Base-by-base conservation (phyloP, 2,113 vertebrate genomes). In the Oreochromis niloticus region DNA sequence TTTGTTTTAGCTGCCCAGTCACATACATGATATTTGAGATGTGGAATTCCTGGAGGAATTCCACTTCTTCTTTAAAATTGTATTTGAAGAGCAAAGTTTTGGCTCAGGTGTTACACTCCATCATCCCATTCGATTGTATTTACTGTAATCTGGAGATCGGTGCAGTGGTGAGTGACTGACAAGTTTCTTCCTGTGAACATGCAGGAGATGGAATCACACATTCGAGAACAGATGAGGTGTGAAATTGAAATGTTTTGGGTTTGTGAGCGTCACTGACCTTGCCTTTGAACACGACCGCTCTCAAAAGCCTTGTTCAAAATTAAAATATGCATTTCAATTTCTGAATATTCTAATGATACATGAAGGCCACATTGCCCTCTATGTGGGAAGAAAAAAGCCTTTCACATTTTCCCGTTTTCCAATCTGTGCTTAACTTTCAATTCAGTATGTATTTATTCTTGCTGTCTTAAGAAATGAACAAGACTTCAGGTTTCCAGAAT, bases 161-260 rank as follows among this genome's bases (percentile, higher is more conserved):
- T 78, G 71, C 71, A 78, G 43, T 12, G 71, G 27, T 50, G 71
- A 50, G 43, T 78, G 71, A 78, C 71, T 50, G 71, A 50, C 71
- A 78, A 78, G 71, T 78, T 78, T 75, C 71, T 78, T 30, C 43
- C 71, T 78, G 71, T 78, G 71, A 50, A n/a, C 71, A 78, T 12
- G 43, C 10, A 50, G 24, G 43, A 78, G 71, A 78, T 78, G 71
- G 68, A 50, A 78, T 32, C 71, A 32, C 43, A 78, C 43, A 50
- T 12, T 78, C 27, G 16, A 32, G 27, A 30, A 50, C 71, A 78
- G 71, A 50, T 78, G 71, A 78, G 71, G 71, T 78, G 71, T 78
- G 71, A 78, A 78, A 78, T 78, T 78, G 71, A 78, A 78, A 78
- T 32, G 43, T 78, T 78, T 78, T 78, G 71, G 71, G 43, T 50